These are phyloP conservation scores for Arrhamphus sclerolepis DNA, from an alignment of 2,797 vertebrate species.

Conservation along the genomic window DNA sequence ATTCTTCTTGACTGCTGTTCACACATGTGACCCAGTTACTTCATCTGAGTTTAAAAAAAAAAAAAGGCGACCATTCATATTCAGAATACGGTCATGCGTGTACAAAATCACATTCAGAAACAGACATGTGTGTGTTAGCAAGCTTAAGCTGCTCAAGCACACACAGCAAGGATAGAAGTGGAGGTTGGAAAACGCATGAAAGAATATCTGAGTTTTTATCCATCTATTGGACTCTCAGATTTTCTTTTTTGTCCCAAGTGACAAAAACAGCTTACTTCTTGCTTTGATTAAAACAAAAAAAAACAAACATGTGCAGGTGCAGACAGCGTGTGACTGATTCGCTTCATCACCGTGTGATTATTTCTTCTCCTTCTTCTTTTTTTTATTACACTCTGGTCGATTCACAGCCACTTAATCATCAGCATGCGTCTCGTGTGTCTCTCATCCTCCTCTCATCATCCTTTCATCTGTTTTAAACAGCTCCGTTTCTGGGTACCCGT, in stretches of 20 bases:
- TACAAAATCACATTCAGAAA: not conserved
- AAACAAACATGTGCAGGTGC: constrained; percentile 15
- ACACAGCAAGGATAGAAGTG: too few relatives aligned
- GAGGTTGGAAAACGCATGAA: too few relatives aligned
- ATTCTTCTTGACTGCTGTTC: constrained; percentile 63
- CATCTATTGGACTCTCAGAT: constrained; percentile 50
- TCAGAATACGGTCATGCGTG: not conserved
- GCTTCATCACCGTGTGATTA: constrained; percentile 49
- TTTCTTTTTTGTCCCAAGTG: constrained; percentile 36
- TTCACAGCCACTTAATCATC: constrained; percentile 49
- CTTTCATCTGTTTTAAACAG: too few relatives aligned
- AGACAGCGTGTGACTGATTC: constrained; percentile 41
- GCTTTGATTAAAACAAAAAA: constrained; percentile 41
- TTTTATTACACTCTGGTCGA: constrained; percentile 35
- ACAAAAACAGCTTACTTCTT: constrained; percentile 58
- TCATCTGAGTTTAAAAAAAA: constrained; percentile 32
- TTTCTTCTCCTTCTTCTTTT: too few relatives aligned
- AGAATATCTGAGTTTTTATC: not conserved
- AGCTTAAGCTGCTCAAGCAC: too few relatives aligned
- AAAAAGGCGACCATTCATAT: constrained; percentile 14
- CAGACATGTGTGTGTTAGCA: too few relatives aligned
- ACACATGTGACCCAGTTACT: constrained; percentile 69
- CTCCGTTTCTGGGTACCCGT: too few relatives aligned
- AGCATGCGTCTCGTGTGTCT: not conserved
- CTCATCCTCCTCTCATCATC: too few relatives aligned